Evolutionary conservation across 2,797 vertebrate genomes (phyloP), one percentile per base, ranked within the genome.

Genomic region (Scomberomorus guttatus): DNA sequence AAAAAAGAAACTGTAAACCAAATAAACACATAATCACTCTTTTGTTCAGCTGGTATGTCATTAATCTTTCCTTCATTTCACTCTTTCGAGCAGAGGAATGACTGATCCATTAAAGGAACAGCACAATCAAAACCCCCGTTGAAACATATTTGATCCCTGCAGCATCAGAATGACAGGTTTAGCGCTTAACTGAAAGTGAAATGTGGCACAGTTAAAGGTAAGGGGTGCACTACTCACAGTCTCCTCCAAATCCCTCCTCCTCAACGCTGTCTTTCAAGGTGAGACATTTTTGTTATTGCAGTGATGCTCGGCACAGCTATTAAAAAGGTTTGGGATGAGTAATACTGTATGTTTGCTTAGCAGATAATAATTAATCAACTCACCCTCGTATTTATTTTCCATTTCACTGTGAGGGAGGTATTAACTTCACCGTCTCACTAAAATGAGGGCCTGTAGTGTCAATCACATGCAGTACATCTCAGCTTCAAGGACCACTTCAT

Each of bases 311-410:
- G 73, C 79, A 42, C 76, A 69, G 78, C 78, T 79, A 76, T 72
- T 72, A 65, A 72, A 84, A 74, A 56, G 54, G 32, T 70, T 61
- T 65, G 66, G 64, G 64, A 80, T 78, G 48, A 71, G 70, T 52
- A 52, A 66, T 65, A 61, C 7, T 20, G 46, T 42, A 12, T 72
- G 52, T 77, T 73, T 81, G 63, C 73, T 44, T 13, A 54, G 67
- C 69, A 72, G 32, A 68, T 77, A 51, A 72, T 76, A 65, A 79
- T 84, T 59, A 84, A 79, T 69, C 61, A 79, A 58, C 64, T 62
- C 64, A 29, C 6, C 32, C 54, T 50, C 57, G n/a, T 77, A 57
- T 82, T 88, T 83, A 70, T 82, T 64, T 85, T 80, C 14, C 32
- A 67, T 71, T 66, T 73, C 57, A 29, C 22, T 12, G 15, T 67